Conservation (phyloP, 2,113 vertebrate genomes). For the Fulica atra region DNA sequence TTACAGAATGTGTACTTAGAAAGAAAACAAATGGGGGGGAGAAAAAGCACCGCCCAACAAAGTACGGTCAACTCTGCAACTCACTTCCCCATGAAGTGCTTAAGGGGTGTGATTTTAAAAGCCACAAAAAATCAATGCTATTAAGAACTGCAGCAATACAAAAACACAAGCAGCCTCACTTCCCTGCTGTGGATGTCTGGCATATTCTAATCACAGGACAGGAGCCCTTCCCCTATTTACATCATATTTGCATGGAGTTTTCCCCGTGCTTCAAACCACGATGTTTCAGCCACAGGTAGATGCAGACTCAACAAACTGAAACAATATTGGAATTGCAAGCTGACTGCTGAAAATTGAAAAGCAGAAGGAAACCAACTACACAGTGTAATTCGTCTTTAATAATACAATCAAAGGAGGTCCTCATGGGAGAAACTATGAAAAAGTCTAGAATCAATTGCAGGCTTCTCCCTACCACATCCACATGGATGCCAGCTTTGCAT, state of each 20-base stretch:
- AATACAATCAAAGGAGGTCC: neutral
- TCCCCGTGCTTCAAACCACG: neutral
- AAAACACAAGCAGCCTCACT: neutral
- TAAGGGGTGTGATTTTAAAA: neutral
- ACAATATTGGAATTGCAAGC: neutral
- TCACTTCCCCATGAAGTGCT: neutral
- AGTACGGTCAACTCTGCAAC: neutral
- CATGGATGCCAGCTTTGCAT: neutral
- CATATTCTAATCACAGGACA: neutral
- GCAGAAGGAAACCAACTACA: neutral
- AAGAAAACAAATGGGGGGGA: neutral
- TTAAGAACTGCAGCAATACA: neutral
- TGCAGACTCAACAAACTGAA: neutral
- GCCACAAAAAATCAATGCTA: neutral
- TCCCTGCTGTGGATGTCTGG: neutral
- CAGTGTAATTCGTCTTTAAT: neutral
- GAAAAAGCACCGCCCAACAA: neutral
- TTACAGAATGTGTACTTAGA: neutral
- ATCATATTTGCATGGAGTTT: neutral
- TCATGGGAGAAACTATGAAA: neutral
- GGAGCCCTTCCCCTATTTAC: neutral
- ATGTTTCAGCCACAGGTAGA: neutral
- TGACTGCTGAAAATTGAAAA: slow-evolving; percentile 12
- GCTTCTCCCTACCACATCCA: neutral
- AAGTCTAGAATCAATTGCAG: neutral